Base-by-base conservation (phyloP, 2,797 vertebrate genomes). In the Hippoglossus hippoglossus region DNA sequence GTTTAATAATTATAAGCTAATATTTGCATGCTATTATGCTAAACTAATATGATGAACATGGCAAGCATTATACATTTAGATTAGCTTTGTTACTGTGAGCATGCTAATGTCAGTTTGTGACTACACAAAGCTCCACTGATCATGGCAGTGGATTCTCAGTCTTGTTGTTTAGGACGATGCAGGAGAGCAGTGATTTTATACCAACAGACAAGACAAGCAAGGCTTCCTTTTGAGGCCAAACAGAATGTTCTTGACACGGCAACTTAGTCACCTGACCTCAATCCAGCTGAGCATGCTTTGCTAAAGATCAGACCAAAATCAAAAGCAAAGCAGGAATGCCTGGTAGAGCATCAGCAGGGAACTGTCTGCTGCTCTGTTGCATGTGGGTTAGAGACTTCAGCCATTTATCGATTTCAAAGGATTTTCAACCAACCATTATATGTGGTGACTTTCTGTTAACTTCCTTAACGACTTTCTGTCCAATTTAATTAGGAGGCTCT, bases 391-490 rank as follows among this genome's bases (percentile, higher is more conserved):
- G 24, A 65, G 19, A 61, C 60, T 16, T 49, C 46, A 57, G 62
- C 19, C 51, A 39, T 25, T 58, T 79, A 71, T 75, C 25, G 60
- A 72, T 59, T 47, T 26, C 28, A 51, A 16, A 54, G 16, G 44
- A 66, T 75, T 67, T 68, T 44, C 63, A 61, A 8, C 46, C 31
- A 65, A 54, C 59, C 55, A n/a, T 68, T 64, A 70, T 63, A 60
- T 3, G 52, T 28, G 7, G 31, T 22, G 8, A 72, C 19, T 51
- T 57, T 18, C 19, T 50, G n/a, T 69, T 44, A 59, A 68, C 34
- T 64, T 28, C 25, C 41, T 7, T 28, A 25, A 21, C 19, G 21
- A 59, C 28, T 21, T 41, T 47, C 19, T 41, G 6, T 49, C 36
- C 28, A 8, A 52, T 59, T 25, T 22, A 41, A 62, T 31, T 5